phyloP scores from a whole-genome alignment of 2,888 invertebrate species.

The Amphiduros pacificus region DNA sequence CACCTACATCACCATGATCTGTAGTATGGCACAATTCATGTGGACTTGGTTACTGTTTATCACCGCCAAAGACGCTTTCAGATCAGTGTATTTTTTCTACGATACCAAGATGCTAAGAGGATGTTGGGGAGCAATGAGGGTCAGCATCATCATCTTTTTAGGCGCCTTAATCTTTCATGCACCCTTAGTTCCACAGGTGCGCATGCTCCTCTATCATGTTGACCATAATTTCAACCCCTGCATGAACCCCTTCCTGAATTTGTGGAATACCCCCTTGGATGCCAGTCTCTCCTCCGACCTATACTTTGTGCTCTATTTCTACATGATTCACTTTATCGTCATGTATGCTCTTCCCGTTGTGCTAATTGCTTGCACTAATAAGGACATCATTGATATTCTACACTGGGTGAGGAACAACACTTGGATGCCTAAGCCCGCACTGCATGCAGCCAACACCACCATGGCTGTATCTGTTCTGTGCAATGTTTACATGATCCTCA shows the following conservation, averaged over 20 bases:
- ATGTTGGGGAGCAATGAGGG: no score
- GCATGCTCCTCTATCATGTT: no score
- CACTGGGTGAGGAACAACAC: background rate
- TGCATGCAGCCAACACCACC: background rate
- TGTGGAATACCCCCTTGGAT: background rate
- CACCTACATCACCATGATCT: background rate
- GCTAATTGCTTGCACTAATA: background rate
- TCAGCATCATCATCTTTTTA: no score
- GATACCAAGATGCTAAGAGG: no score
- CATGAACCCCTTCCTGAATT: background rate
- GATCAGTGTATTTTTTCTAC: no score
- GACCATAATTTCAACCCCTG: background rate
- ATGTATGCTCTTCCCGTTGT: background rate
- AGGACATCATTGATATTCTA: slow-evolving; percentile 1
- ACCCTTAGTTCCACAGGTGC: no score
- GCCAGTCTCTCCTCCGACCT: background rate
- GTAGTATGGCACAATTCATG: background rate
- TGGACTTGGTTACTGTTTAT: background rate
- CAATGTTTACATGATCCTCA: background rate
- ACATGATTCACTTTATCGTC: background rate
- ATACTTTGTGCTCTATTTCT: background rate
- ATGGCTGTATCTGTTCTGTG: background rate
- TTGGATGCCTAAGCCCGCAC: background rate
- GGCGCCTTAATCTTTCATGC: no score
- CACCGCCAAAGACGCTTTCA: background rate